phyloP scores from a whole-genome alignment of 2,797 vertebrate species.

The Micrastur ruficollis region DNA sequence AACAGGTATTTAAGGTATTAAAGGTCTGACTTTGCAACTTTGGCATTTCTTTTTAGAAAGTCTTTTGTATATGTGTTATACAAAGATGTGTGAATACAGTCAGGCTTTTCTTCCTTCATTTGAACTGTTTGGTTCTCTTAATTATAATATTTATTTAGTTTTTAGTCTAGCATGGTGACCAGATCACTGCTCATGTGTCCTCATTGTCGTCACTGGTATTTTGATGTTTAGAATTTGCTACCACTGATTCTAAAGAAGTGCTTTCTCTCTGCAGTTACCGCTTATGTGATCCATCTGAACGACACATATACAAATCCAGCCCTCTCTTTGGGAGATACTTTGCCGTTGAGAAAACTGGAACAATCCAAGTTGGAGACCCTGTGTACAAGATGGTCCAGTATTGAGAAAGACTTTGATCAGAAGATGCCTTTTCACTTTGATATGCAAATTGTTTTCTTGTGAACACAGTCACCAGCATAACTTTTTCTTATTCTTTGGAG shows the following conservation, averaged over 20 bases:
- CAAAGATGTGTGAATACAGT: neutral
- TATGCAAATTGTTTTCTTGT: neutral
- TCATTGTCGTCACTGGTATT: neutral
- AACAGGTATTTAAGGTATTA: neutral
- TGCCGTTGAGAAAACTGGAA: constrained; percentile 82
- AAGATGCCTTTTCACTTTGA: neutral
- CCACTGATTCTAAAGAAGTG: neutral
- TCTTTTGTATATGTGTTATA: neutral
- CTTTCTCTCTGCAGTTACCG: constrained; percentile 83
- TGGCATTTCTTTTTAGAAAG: neutral
- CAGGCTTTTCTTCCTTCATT: neutral
- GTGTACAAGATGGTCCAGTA: constrained; percentile 81
- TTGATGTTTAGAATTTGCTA: neutral
- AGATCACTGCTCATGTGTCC: neutral
- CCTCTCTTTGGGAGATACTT: constrained; percentile 90
- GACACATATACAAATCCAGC: constrained; percentile 77
- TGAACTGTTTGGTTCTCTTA: neutral
- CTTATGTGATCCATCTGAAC: constrained; percentile 82
- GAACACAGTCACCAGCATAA: neutral
- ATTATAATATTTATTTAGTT: neutral
- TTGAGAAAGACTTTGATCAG: neutral
- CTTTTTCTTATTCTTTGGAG: neutral
- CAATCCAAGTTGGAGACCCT: constrained; percentile 85
- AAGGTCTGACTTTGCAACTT: neutral
- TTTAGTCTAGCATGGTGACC: neutral